Evolutionary conservation across 2,113 vertebrate genomes (phyloP), one percentile per base, ranked within the genome.

Genomic region (Galbula dea): DNA sequence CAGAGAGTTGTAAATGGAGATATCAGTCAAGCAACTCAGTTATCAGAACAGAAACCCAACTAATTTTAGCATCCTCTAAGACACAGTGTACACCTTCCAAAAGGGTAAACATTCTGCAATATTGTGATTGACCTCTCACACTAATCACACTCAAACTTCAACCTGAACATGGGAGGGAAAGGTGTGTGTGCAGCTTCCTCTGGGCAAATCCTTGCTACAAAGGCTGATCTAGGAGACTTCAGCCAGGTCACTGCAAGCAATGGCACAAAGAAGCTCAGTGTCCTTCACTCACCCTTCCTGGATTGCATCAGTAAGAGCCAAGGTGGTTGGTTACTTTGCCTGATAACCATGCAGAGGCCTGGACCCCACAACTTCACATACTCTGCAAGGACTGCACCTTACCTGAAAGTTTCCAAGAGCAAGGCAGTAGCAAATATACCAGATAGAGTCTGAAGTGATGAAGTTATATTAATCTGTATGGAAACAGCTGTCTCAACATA

Each of bases 121-220:
- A 32, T 14, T 2, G 2, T 7, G 14, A 45, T 3, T 52, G 58
- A 52, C 21, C 10, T 21, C n/a, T 76, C 69, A 61, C 51, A 59
- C 27, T 26, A 75, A 19, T 22, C 45, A 65, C 46, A 54, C 26
- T 32, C 75, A 12, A 6, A 3, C 20, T 52, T 74, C 43, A 79
- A 29, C 46, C 27, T 68, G 5, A 58, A 54, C 20, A 34, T 1
- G 3, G 8, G 11, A 17, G 4, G 1, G 5, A 8, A 12, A 74
- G 15, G 27, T 0, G 0, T 0, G 3, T 7, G 7, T 27, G 15
- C 16, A 39, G 37, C 8, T 73, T 36, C 22, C n/a, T 51, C 78
- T 12, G 7, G 36, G 57, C n/a, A 55, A 66, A 54, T 27, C 41
- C 65, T 67, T 36, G 65, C 76, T 48, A 37, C 0, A 45, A 72